Percentiles rank a stretch among this genome's conserved stretches.
Conservation (phyloP, 1,140 invertebrate genomes). For the Drosophila nigrodunni region DNA sequence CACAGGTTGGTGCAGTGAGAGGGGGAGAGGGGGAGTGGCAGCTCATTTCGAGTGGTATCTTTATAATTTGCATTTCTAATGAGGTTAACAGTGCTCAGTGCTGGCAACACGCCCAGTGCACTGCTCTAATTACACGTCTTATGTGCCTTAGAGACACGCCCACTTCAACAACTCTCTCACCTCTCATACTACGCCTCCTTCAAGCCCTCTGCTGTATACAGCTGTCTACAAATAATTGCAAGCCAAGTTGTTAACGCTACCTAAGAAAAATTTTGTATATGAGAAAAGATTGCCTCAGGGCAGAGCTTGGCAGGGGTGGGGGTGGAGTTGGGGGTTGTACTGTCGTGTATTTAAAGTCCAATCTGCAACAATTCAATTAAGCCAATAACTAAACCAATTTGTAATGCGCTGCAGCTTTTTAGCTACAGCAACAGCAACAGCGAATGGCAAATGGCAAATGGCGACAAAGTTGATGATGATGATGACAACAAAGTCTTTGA, state of each 20-base stretch:
- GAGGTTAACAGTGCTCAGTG: conserved; percentile 50
- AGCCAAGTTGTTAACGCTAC: conserved; percentile 35
- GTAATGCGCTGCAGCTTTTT: conserved; percentile 75
- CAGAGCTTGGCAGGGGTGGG: background rate
- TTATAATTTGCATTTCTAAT: conserved; percentile 69
- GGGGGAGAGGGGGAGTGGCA: background rate
- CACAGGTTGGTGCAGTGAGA: background rate
- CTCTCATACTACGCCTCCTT: background rate
- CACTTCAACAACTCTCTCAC: background rate
- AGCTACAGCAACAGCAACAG: conserved; percentile 53
- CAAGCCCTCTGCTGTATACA: background rate
- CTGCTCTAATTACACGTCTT: conserved; percentile 65
- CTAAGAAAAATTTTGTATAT: conserved; percentile 47
- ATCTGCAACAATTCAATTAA: conserved; percentile 80
- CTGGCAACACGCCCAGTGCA: conserved; percentile 6
- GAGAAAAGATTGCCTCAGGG: conserved; percentile 27
- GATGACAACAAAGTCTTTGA: conserved; percentile 23
- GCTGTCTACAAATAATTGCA: conserved; percentile 57
- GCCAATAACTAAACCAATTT: conserved; percentile 81
- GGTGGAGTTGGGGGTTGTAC: background rate
- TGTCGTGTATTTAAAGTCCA: conserved; percentile 69
- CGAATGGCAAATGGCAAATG: conserved; percentile 46
- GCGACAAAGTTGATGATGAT: conserved; percentile 37
- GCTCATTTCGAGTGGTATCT: conserved; percentile 17
- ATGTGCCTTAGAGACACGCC: conserved; percentile 9